Base-by-base conservation (phyloP, 2,797 vertebrate genomes). In the Aldrovandia affinis region DNA sequence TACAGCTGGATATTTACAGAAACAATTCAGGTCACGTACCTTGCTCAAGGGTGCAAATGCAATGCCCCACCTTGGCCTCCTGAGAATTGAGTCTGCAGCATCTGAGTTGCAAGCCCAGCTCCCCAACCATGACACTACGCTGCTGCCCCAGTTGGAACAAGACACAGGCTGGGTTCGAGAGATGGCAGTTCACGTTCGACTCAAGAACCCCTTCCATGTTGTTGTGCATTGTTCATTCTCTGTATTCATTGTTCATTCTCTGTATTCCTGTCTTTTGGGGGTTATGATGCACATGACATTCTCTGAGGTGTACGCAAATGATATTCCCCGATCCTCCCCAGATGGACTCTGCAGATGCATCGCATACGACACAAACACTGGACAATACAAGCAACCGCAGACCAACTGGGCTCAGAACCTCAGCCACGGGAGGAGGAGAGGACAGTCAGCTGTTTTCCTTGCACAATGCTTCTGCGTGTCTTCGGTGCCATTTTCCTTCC, bases 211-310 rank as follows among this genome's bases (percentile, higher is more conserved):
- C 10, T 63, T 12, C 61, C 61, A 10, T 28, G 30, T 6, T n/a
- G 61, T 18, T 57, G 22, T 25, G n/a, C n/a, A 65, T 33, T 65
- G 63, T 33, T 65, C n/a, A n/a, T n/a, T n/a, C n/a, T 65, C 68
- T 2, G 0, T 14, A 0, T 39, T 42, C 68, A 39, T 42, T 73
- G 68, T 18, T 39, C 6, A 42, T n/a, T n/a, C n/a, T n/a, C n/a
- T n/a, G n/a, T n/a, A n/a, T n/a, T n/a, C n/a, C n/a, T n/a, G n/a
- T 42, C 68, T 73, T 20, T 73, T 73, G 68, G 22, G 68, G 36
- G 39, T 42, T 42, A 42, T 73, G 68, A 42, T 42, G n/a, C n/a
- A n/a, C n/a, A n/a, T n/a, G n/a, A n/a, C 36, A 8, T 39, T 39
- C 36, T 73, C 68, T 0, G n/a, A n/a, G n/a, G n/a, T n/a, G n/a